Percentiles rank a stretch among this genome's conserved stretches.
These are phyloP conservation scores for Megaceryle maxima DNA, from an alignment of 2,113 vertebrate species.

Conservation along the genomic window DNA sequence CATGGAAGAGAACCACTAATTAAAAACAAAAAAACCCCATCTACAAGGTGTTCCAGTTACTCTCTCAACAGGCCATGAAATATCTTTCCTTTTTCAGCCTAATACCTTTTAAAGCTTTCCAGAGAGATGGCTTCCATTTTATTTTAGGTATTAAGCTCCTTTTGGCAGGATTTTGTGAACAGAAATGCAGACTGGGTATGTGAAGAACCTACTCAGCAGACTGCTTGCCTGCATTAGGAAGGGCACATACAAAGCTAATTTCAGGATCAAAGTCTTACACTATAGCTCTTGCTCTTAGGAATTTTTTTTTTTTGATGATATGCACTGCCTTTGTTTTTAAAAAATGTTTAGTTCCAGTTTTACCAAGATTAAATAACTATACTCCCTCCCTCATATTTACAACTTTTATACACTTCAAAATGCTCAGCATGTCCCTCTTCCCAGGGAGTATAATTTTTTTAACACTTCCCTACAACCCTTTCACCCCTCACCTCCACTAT, in stretches of 20 bases:
- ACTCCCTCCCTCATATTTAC: background rate
- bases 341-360: slow-evolving; percentile 14
- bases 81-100: background rate
- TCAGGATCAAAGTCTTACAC: slow-evolving; percentile 39
- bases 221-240: background rate
- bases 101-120: background rate
- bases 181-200: background rate
- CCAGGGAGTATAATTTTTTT: slow-evolving; percentile 5
- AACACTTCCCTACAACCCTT: background rate
- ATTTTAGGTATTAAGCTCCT: background rate
- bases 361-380: slow-evolving; percentile 15
- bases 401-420: slow-evolving; percentile 41
- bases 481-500: background rate
- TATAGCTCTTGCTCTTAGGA: background rate
- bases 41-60: background rate
- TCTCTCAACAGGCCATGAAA: background rate
- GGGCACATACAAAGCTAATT: background rate
- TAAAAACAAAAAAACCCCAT: background rate
- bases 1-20: background rate
- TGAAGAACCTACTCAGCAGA: background rate
- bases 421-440: slow-evolving; percentile 19
- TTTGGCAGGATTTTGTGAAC: background rate
- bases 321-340: background rate
- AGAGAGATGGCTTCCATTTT: background rate
- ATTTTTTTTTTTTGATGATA: background rate